Conservation (phyloP, 1,140 invertebrate species). For the Prorops nasuta region DNA sequence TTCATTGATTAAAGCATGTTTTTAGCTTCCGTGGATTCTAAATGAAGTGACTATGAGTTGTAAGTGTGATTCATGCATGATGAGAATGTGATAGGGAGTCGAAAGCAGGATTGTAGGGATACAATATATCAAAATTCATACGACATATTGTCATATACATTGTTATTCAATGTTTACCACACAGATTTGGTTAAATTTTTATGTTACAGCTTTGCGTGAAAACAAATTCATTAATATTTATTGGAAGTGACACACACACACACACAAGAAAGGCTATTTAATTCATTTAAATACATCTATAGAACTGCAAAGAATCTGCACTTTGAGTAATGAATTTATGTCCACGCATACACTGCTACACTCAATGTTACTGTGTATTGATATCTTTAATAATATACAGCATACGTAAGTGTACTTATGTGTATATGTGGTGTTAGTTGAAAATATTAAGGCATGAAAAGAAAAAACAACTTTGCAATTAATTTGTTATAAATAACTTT, state of each 20-base stretch:
- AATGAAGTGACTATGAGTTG: conserved; percentile 19
- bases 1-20: not conserved
- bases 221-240: too few species aligned
- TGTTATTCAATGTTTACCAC: conserved; percentile 38
- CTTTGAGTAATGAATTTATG: too few species aligned
- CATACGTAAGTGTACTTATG: not conserved
- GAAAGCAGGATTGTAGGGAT: conserved; percentile 34
- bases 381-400: conserved; percentile 7
- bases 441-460: conserved; percentile 27
- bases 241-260: too few species aligned
- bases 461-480: conserved; percentile 28
- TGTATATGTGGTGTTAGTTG: conserved; percentile 13
- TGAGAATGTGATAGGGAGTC: conserved; percentile 26
- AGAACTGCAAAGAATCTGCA: too few species aligned
- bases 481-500: conserved; percentile 17
- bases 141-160: conserved; percentile 32
- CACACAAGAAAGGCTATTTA: too few species aligned
- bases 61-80: conserved; percentile 30
- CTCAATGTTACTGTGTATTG: conserved; percentile 22
- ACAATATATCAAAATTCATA: conserved; percentile 34
- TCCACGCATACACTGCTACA: too few species aligned
- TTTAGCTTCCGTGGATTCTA: not conserved
- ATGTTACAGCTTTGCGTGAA: conserved; percentile 42
- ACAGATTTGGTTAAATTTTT: conserved; percentile 34
- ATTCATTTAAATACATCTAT: too few species aligned